Evolutionary conservation across 92 coral and sea anemone species (phyloP).

Genomic region (Palythoa heliodiscus): DNA sequence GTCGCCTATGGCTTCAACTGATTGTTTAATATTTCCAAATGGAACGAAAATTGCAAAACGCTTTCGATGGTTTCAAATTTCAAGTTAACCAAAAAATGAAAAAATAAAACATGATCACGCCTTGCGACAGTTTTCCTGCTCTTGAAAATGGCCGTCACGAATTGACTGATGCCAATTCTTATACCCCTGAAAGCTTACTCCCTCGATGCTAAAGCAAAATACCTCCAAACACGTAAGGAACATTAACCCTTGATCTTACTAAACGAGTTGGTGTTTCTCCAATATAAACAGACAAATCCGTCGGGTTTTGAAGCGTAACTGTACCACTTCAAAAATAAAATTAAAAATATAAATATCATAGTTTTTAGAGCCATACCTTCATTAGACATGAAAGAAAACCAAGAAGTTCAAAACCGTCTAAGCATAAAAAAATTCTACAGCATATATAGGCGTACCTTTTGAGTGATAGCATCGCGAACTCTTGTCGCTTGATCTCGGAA

Average conservation of each 20-base stretch:
- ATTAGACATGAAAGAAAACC: neutral
- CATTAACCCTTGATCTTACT: neutral
- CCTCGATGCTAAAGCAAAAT: neutral
- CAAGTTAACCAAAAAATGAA: neutral
- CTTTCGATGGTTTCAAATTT: slow-evolving; percentile 9
- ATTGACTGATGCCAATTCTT: neutral
- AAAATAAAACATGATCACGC: slow-evolving; percentile 12
- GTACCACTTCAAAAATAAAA: neutral
- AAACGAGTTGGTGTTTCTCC: neutral
- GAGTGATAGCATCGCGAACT: slow-evolving; percentile 84
- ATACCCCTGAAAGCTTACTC: neutral
- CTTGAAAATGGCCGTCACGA: neutral
- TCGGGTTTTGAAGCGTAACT: neutral
- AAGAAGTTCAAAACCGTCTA: neutral
- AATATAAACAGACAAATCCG: slow-evolving; percentile 5
- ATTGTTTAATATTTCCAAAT: slow-evolving; percentile 1
- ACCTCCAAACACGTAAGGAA: slow-evolving; percentile 26
- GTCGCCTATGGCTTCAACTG: slow-evolving; percentile 22
- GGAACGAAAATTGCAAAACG: slow-evolving; percentile 33
- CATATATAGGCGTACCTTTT: slow-evolving; percentile 57
- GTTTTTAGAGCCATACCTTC: neutral
- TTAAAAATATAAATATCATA: neutral
- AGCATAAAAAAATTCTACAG: neutral
- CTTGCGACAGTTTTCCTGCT: slow-evolving; percentile 18
- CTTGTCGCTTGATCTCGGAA: slow-evolving; percentile 82